Conservation (phyloP, 2,888 invertebrate species). For the Stratiomys singularior region DNA sequence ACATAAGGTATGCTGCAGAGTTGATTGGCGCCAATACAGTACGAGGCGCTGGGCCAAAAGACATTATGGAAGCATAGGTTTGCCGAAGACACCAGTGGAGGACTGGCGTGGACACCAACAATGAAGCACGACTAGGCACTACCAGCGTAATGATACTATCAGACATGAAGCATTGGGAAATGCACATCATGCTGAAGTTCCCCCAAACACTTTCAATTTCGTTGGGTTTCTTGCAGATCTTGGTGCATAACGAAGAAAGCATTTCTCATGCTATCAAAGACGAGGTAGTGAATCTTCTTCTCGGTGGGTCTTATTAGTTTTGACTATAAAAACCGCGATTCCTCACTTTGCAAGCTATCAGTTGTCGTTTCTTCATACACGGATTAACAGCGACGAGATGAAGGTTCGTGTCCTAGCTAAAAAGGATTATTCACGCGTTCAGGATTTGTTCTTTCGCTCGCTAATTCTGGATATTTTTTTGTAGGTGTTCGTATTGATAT, state of each 20-base stretch:
- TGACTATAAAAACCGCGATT: conserved; percentile 37
- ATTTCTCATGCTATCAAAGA: conserved; percentile 33
- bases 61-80: neutral
- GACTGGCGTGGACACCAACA: neutral
- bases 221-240: neutral
- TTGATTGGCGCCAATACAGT: neutral
- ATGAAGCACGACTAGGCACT: neutral
- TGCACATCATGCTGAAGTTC: conserved; percentile 9
- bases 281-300: conserved; percentile 43
- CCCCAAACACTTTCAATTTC: conserved; percentile 44
- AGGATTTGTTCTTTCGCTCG: neutral
- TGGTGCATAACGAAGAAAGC: conserved; percentile 34
- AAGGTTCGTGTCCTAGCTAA: conserved; percentile 33
- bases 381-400: conserved; percentile 41
- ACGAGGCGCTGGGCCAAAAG: neutral
- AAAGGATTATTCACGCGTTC: neutral
- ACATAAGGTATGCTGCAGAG: neutral
- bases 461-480: conserved; percentile 17
- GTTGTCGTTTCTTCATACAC: conserved; percentile 40
- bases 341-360: conserved; percentile 22
- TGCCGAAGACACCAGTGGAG: neutral
- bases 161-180: conserved; percentile 22
- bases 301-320: neutral
- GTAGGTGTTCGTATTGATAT: conserved; percentile 34
- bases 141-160: neutral